phyloP scores from a whole-genome alignment of 1,140 invertebrate genomes.

The Homarus americanus region DNA sequence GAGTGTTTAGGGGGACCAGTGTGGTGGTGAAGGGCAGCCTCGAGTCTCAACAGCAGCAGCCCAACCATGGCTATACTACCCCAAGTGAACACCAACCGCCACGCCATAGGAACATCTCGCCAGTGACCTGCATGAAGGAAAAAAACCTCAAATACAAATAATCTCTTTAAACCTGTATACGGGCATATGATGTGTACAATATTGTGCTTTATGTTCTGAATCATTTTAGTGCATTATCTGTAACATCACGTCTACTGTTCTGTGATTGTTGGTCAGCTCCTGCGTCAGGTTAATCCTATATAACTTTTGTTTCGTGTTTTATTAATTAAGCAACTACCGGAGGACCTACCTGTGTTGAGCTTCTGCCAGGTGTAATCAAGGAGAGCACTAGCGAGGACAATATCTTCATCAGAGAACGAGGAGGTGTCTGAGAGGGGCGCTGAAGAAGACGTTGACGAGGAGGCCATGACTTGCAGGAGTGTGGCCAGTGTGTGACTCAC shows the following conservation, averaged over 20 bases:
- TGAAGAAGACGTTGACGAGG: not conserved
- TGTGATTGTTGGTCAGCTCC: no score
- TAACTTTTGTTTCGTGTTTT: no score
- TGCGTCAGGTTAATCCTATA: no score
- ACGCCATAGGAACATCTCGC: slow-evolving; percentile 84
- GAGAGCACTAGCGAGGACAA: slow-evolving; percentile 23
- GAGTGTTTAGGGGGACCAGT: slow-evolving; percentile 76
- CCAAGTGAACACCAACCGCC: slow-evolving; percentile 79
- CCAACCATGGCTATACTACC: slow-evolving; percentile 78
- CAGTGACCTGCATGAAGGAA: slow-evolving; percentile 88
- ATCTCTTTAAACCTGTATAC: no score
- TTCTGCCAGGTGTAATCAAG: slow-evolving; percentile 59
- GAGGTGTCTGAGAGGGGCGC: not conserved
- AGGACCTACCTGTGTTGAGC: slow-evolving; percentile 45
- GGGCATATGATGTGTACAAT: no score
- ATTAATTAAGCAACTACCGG: not conserved
- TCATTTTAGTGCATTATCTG: no score
- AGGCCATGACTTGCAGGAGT: slow-evolving; percentile 6
- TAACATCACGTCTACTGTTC: no score
- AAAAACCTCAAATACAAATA: no score
- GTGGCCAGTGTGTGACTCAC: slow-evolving; percentile 4
- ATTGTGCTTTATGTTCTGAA: no score
- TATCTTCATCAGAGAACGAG: not conserved
- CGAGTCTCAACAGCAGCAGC: slow-evolving; percentile 51
- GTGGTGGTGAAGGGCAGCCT: slow-evolving; percentile 74